Evolutionary conservation across 2,888 invertebrate species (phyloP).

Genomic region (Ennomos fuscantarius): DNA sequence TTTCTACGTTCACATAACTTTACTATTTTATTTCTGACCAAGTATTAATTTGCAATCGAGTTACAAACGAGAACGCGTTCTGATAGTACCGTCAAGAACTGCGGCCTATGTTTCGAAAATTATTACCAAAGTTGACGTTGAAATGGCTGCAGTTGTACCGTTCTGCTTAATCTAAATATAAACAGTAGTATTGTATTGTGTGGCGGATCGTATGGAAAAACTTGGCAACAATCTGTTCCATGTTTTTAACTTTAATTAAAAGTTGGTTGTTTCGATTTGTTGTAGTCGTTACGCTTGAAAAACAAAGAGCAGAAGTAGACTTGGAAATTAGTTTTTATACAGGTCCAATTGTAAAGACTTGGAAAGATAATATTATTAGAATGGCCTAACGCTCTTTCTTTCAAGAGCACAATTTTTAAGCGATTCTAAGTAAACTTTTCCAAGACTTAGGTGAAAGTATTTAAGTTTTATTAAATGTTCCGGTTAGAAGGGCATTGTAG

Average conservation of each 20-base stretch:
- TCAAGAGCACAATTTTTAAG: too few relatives aligned
- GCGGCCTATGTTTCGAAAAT: constrained; percentile 16
- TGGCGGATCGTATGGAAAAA: constrained; percentile 17
- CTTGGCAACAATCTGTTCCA: constrained; percentile 13
- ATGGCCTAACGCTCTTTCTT: too few relatives aligned
- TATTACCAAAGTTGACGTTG: constrained; percentile 23
- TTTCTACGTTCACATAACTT: too few relatives aligned
- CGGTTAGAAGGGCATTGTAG: too few relatives aligned
- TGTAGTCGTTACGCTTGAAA: constrained; percentile 12
- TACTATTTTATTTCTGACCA: too few relatives aligned
- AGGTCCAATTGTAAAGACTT: background rate
- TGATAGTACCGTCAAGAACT: background rate
- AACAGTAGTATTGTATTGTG: constrained; percentile 21
- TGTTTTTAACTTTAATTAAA: constrained; percentile 26
- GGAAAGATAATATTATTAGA: too few relatives aligned
- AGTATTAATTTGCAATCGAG: too few relatives aligned
- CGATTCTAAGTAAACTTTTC: too few relatives aligned
- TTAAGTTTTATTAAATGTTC: too few relatives aligned
- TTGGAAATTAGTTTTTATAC: constrained; percentile 11
- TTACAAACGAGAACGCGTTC: too few relatives aligned
- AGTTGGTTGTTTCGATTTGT: constrained; percentile 23
- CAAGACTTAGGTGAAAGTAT: too few relatives aligned
- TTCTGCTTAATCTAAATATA: constrained; percentile 26
- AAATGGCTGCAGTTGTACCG: constrained; percentile 20
- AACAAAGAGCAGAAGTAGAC: constrained; percentile 7